A percentile compares a stretch with the other conserved stretches of the same genome.
phyloP scores from a whole-genome alignment of 2,797 vertebrate genomes.

The Artibeus jamaicensis region DNA sequence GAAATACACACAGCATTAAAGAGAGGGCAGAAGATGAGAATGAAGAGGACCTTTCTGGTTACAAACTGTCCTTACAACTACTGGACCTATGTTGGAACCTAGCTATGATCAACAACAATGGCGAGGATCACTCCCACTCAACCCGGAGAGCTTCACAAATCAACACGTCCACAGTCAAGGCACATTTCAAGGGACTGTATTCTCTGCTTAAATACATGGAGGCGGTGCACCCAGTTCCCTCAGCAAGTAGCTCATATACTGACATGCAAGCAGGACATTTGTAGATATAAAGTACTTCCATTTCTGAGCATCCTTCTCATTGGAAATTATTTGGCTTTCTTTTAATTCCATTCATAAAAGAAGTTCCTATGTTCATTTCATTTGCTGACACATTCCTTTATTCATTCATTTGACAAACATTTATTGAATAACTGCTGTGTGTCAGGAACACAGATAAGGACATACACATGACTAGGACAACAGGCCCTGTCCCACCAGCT shows the following conservation, averaged over 20 bases:
- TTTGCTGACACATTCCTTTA: constrained; percentile 16
- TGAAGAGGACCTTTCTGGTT: background rate
- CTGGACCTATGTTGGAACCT: background rate
- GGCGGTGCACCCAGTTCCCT: background rate
- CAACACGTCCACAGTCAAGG: background rate
- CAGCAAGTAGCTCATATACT: background rate
- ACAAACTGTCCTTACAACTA: background rate
- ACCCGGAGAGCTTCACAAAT: constrained; percentile 1
- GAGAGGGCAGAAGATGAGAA: background rate
- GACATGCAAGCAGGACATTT: background rate
- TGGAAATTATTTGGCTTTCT: background rate
- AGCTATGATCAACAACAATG: background rate
- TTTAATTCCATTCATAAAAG: background rate
- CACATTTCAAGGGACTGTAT: background rate
- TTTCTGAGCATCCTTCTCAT: constrained; percentile 2
- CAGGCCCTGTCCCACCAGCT: background rate
- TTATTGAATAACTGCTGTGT: background rate
- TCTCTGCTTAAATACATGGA: background rate
- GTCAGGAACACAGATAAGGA: background rate
- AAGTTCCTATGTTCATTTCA: background rate
- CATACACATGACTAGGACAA: background rate
- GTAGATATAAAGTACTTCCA: background rate
- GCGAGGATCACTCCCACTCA: background rate
- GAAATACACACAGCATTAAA: background rate
- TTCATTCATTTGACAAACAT: constrained; percentile 11